These are phyloP conservation scores for Catagonus wagneri DNA, from an alignment of 2,113 vertebrate genomes.

Conservation along the genomic window DNA sequence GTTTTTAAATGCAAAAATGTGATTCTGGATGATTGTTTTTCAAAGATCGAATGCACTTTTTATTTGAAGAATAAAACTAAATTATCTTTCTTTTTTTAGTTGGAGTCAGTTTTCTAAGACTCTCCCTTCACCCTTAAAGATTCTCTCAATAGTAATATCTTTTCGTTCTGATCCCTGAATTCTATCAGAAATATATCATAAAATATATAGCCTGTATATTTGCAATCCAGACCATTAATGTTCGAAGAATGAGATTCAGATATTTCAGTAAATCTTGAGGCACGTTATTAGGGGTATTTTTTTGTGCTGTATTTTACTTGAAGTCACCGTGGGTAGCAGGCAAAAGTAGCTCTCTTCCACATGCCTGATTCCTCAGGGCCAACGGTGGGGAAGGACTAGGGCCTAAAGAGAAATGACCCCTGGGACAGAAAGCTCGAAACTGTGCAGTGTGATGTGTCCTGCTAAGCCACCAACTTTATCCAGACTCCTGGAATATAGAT, in stretches of 20 bases:
- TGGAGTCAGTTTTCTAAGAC: slow-evolving; percentile 42
- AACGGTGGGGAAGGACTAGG: background rate
- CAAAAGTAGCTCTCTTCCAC: background rate
- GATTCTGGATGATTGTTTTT: slow-evolving; percentile 85
- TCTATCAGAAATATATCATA: slow-evolving; percentile 83
- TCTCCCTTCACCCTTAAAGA: slow-evolving; percentile 55
- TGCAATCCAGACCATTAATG: slow-evolving; percentile 79
- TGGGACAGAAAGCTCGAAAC: background rate
- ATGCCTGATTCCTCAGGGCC: background rate
- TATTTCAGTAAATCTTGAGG: slow-evolving; percentile 81
- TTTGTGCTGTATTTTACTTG: slow-evolving; percentile 72
- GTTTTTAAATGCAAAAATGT: slow-evolving; percentile 87
- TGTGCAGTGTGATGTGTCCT: background rate
- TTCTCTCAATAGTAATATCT: background rate
- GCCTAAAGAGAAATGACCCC: background rate
- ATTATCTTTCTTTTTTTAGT: slow-evolving; percentile 67
- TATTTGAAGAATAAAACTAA: slow-evolving; percentile 74
- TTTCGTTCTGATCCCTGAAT: slow-evolving; percentile 79
- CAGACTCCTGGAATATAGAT: background rate
- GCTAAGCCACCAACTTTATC: slow-evolving; percentile 25
- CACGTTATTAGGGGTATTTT: slow-evolving; percentile 73
- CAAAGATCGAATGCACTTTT: slow-evolving; percentile 83
- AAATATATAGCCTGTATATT: slow-evolving; percentile 80
- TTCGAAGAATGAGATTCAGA: slow-evolving; percentile 79
- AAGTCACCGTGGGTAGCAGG: slow-evolving; percentile 73